Percentiles rank a stretch among this genome's conserved stretches.
Evolutionary conservation across 2,888 invertebrate species (phyloP).

Genomic region (Tridacna crocea): DNA sequence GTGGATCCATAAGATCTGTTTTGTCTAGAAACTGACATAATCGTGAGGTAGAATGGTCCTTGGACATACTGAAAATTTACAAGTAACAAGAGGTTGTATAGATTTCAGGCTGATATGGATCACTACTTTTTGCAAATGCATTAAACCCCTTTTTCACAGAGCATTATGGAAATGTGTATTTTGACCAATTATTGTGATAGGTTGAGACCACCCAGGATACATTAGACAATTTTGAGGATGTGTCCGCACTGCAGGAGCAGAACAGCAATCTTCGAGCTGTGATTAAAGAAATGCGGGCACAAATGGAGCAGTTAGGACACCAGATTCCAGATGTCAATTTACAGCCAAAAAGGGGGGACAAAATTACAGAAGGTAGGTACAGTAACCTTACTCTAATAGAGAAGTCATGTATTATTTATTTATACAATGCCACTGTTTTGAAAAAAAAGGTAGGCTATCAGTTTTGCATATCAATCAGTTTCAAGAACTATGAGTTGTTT

Average conservation of each 20-base stretch:
- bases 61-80: too few relatives aligned
- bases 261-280: constrained; percentile 79
- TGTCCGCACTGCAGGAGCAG: constrained; percentile 76
- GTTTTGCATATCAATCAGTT: neutral
- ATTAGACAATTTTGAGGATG: constrained; percentile 52
- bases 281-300: constrained; percentile 81
- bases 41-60: too few relatives aligned
- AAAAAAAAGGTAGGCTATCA: neutral
- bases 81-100: too few relatives aligned
- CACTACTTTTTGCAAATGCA: too few relatives aligned
- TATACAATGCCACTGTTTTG: too few relatives aligned
- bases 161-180: too few relatives aligned
- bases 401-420: too few relatives aligned
- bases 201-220: constrained; percentile 35
- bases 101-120: too few relatives aligned
- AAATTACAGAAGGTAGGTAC: constrained; percentile 47
- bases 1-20: too few relatives aligned
- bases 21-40: too few relatives aligned
- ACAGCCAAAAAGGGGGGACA: constrained; percentile 28
- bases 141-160: too few relatives aligned
- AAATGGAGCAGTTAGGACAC: constrained; percentile 79
- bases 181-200: neutral
- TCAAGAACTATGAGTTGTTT: too few relatives aligned
- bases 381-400: neutral
- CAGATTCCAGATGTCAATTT: constrained; percentile 57